A percentile compares a stretch with the other conserved stretches of the same genome.
phyloP scores from a whole-genome alignment of 2,797 vertebrate species.

The Mycteria americana region DNA sequence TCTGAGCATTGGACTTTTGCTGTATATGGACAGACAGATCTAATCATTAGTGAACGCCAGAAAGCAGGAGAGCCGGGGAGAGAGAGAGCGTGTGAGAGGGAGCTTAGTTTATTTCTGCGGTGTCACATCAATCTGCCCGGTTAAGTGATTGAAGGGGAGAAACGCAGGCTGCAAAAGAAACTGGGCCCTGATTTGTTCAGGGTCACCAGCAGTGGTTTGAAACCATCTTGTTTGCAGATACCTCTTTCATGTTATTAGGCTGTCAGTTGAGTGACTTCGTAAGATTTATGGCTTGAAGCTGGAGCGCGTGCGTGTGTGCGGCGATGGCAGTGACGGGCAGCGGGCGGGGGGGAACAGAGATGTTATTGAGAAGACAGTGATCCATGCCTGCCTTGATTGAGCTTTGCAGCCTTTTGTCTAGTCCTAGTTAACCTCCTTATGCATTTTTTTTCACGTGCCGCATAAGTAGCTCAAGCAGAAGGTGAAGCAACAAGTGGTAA shows the following conservation, averaged over 20 bases:
- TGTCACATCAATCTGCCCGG: constrained; percentile 68
- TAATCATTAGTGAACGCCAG: constrained; percentile 40
- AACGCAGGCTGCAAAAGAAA: constrained; percentile 63
- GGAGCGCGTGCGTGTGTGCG: not conserved
- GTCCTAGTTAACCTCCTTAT: constrained; percentile 25
- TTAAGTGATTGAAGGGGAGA: constrained; percentile 75
- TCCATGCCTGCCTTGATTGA: not conserved
- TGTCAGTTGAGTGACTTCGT: constrained; percentile 68
- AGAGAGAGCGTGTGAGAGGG: constrained; percentile 4
- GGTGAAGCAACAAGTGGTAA: constrained; percentile 44
- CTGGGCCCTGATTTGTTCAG: constrained; percentile 76
- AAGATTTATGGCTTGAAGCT: constrained; percentile 74
- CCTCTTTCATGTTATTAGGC: constrained; percentile 75
- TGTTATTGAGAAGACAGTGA: not conserved
- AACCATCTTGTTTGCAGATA: constrained; percentile 79
- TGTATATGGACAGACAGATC: constrained; percentile 11
- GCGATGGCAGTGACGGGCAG: not conserved
- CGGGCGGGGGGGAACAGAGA: not conserved
- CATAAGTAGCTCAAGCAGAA: constrained; percentile 11
- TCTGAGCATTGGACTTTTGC: not conserved
- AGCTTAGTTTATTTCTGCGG: constrained; percentile 49
- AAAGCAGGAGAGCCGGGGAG: not conserved
- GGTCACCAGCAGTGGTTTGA: constrained; percentile 73
- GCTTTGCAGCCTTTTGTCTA: constrained; percentile 32
- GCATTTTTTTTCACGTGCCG: not conserved